These are phyloP conservation scores for Esox niger DNA, from an alignment of 2,113 vertebrate species.

Conservation along the genomic window DNA sequence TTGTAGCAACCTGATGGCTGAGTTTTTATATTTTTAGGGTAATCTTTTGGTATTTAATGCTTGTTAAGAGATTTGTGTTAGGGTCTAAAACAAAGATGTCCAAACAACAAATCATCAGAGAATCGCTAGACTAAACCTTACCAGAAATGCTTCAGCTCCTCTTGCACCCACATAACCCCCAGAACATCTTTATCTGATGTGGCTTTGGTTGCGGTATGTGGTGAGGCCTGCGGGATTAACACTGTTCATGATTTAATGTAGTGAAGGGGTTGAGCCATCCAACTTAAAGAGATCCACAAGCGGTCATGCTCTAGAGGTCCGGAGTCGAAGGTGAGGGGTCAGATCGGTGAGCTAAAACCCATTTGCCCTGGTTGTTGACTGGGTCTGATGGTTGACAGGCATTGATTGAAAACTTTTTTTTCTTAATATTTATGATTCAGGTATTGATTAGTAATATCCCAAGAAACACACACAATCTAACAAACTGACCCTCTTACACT, in stretches of 20 bases:
- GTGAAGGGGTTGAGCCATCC: not conserved
- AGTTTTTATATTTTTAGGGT: not conserved
- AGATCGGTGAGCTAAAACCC: not conserved
- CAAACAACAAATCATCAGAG: not conserved
- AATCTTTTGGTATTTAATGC: too few species aligned
- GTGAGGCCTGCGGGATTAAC: not conserved
- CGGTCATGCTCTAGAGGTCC: not conserved
- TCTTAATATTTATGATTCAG: not conserved
- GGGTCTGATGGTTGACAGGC: not conserved
- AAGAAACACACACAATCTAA: too few species aligned
- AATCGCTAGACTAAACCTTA: not conserved
- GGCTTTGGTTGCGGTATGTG: not conserved
- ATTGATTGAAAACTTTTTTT: too few species aligned
- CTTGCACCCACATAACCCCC: not conserved
- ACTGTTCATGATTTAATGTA: not conserved
- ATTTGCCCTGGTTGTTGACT: not conserved
- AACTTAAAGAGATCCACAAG: not conserved
- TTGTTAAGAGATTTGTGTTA: too few species aligned
- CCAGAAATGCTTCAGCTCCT: not conserved
- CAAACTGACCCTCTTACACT: too few species aligned
- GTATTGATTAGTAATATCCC: too few species aligned
- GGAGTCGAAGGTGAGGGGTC: not conserved
- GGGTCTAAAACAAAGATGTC: too few species aligned
- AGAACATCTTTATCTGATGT: not conserved
- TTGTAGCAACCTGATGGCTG: not conserved